Percentiles rank a stretch among this genome's conserved stretches.
Conservation (phyloP, 2,888 invertebrate genomes). For the Diaphora mendica region DNA sequence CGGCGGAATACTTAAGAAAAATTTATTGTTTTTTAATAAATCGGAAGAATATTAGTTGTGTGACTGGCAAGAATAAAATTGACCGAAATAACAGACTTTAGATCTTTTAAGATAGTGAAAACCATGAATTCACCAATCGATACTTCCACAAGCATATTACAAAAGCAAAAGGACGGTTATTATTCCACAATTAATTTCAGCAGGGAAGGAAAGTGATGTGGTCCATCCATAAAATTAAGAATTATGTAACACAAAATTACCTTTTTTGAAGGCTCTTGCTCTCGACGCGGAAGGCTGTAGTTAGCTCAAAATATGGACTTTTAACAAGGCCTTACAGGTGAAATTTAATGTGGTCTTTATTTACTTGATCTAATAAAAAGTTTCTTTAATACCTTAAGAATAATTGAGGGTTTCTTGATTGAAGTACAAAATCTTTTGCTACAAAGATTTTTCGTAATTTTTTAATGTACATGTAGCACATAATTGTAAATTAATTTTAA, state of each 20-base stretch:
- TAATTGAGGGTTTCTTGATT: constrained; percentile 39
- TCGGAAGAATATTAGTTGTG: constrained; percentile 56
- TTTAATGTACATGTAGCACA: background rate
- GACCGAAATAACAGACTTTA: constrained; percentile 53
- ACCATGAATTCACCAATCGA: constrained; percentile 25
- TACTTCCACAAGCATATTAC: constrained; percentile 27
- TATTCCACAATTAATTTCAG: constrained; percentile 51
- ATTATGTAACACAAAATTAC: constrained; percentile 52
- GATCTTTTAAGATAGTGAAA: constrained; percentile 28
- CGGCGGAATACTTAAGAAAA: constrained; percentile 67
- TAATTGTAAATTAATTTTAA: background rate
- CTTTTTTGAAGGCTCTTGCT: constrained; percentile 48
- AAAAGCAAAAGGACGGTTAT: constrained; percentile 37
- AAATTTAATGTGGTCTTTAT: constrained; percentile 53
- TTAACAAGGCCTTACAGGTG: constrained; percentile 66
- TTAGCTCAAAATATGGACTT: constrained; percentile 71
- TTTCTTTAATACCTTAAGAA: constrained; percentile 46
- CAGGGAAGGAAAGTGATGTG: constrained; percentile 52
- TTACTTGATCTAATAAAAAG: constrained; percentile 39
- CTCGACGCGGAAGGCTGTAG: constrained; percentile 66
- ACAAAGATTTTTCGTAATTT: constrained; percentile 4
- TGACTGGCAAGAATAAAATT: constrained; percentile 53
- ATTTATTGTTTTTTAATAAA: constrained; percentile 83
- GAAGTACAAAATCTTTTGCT: constrained; percentile 18
- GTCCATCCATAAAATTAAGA: constrained; percentile 48